A percentile compares a stretch with the other conserved stretches of the same genome.
Conservation (phyloP, 92 coral and sea anemone genomes). For the Montipora capitata region DNA sequence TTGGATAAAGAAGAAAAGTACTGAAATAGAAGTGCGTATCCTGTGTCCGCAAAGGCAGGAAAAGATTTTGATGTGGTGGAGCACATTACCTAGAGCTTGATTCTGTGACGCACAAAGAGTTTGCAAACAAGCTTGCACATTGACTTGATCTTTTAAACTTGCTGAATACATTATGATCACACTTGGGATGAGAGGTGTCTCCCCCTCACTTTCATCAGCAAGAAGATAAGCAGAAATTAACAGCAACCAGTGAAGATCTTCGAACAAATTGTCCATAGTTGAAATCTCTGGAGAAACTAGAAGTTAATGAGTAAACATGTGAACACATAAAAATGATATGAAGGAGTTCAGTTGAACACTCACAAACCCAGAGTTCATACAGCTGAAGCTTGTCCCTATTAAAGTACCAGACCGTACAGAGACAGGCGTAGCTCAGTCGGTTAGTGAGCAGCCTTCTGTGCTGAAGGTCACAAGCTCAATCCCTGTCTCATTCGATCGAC, state of each 20-base stretch:
- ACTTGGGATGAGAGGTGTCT: constrained; percentile 92
- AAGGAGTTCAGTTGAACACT: no score
- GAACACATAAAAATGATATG: neutral
- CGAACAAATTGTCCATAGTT: constrained; percentile 87
- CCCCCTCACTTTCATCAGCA: constrained; percentile 94
- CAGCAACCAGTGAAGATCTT: constrained; percentile 97
- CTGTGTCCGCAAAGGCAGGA: no score
- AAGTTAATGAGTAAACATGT: neutral
- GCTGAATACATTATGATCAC: constrained; percentile 86
- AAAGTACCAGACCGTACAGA: no score
- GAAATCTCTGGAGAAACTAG: constrained; percentile 4
- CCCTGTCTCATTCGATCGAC: no score
- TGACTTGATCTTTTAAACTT: constrained; percentile 73
- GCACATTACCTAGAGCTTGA: constrained; percentile 69
- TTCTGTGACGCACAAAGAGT: constrained; percentile 77
- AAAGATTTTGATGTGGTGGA: no score
- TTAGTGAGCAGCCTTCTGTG: no score
- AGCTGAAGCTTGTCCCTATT: no score
- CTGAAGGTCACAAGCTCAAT: no score
- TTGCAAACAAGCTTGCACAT: constrained; percentile 82
- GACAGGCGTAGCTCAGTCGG: no score
- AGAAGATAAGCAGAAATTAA: constrained; percentile 89
- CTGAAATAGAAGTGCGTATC: no score
- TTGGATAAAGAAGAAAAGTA: no score
- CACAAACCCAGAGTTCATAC: no score